Percentiles rank a stretch among this genome's conserved stretches.
phyloP scores from a whole-genome alignment of 2,888 invertebrate species.

The Zele albiditarsus region DNA sequence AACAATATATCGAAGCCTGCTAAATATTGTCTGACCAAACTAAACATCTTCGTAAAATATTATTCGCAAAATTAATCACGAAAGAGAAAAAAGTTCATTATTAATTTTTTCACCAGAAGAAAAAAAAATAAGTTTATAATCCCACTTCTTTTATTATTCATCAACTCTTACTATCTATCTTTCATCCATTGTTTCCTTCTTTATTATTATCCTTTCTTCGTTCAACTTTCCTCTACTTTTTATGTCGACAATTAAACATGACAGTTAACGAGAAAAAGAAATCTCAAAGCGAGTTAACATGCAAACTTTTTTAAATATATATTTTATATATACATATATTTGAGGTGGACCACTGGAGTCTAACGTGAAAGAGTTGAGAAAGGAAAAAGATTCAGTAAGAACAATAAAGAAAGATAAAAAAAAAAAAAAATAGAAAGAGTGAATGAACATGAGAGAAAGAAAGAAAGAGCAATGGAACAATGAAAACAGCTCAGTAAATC shows the following conservation, averaged over 20 bases:
- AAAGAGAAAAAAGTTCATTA: no score
- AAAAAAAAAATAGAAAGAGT: constrained; percentile 56
- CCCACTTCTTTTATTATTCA: no score
- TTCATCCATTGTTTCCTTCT: not conserved
- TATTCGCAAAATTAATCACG: no score
- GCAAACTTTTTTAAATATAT: not conserved
- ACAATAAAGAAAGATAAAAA: constrained; percentile 36
- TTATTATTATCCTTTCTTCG: not conserved
- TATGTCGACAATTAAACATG: constrained; percentile 11
- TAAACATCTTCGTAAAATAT: no score
- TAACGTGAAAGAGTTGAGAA: constrained; percentile 7
- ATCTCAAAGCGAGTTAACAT: not conserved
- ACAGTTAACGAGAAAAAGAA: not conserved
- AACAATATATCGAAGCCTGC: no score
- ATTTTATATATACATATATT: not conserved
- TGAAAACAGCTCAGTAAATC: constrained; percentile 71
- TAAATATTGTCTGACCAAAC: no score
- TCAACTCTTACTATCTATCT: not conserved
- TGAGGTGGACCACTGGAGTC: not conserved
- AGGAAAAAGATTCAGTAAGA: constrained; percentile 16
- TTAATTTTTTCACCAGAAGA: no score
- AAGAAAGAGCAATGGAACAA: constrained; percentile 61
- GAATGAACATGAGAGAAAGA: constrained; percentile 57
- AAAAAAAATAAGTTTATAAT: no score
- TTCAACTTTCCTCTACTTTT: not conserved